These are phyloP conservation scores for Pomacea maculata DNA, from an alignment of 1,140 invertebrate genomes.

Conservation along the genomic window DNA sequence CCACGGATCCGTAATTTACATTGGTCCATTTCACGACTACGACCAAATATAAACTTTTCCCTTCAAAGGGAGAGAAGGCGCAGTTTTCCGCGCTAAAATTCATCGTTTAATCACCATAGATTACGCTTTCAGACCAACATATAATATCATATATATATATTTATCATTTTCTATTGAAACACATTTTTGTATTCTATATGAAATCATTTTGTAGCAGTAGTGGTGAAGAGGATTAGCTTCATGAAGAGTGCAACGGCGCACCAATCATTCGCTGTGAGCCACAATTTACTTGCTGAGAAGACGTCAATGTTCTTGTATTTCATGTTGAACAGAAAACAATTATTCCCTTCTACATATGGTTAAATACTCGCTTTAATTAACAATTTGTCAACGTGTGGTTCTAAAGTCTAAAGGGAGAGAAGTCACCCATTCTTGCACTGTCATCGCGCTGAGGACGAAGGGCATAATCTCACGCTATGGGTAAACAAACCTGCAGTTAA, in stretches of 20 bases:
- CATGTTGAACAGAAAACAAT: background rate
- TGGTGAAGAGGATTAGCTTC: background rate
- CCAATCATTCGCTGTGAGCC: background rate
- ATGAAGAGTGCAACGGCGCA: background rate
- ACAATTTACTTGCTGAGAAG: background rate
- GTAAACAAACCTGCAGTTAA: no score
- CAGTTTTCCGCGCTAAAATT: background rate
- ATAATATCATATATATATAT: background rate
- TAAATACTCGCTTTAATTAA: no score
- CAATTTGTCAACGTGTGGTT: no score
- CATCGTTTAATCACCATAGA: background rate
- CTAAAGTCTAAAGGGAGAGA: no score
- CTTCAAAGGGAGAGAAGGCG: background rate
- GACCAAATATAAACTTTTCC: background rate
- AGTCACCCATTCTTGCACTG: no score
- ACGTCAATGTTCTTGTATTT: background rate
- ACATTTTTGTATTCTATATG: no score
- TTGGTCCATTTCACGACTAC: conserved; percentile 13
- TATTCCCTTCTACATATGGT: no score
- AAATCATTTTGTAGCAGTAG: background rate
- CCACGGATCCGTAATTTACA: conserved; percentile 19
- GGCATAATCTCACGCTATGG: no score
- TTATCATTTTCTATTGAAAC: background rate
- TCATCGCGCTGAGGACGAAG: no score
- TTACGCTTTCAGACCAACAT: background rate